Evolutionary conservation across 2,888 invertebrate species (phyloP).

Genomic region (Dolichopus griseipennis): DNA sequence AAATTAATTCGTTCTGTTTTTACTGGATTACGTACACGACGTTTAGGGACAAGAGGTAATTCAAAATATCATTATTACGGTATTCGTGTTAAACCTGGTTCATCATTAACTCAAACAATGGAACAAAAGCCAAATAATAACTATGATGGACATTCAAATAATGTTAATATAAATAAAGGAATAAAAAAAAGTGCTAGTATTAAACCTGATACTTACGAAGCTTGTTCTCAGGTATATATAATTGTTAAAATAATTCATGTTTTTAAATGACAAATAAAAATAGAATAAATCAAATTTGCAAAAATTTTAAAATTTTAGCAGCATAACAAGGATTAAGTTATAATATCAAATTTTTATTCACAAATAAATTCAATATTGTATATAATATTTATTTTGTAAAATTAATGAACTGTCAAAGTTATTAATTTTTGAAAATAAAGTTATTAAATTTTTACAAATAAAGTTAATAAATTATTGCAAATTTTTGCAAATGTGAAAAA

Average conservation of each 20-base stretch:
- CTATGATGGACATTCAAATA: constrained; percentile 23
- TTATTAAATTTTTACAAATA: too few species aligned
- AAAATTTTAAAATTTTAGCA: neutral
- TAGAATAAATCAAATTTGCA: neutral
- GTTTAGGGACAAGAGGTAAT: constrained; percentile 93
- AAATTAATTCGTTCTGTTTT: constrained; percentile 98
- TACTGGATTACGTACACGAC: constrained; percentile 84
- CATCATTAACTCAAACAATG: constrained; percentile 55
- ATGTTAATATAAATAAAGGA: constrained; percentile 22
- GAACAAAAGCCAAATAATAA: constrained; percentile 42
- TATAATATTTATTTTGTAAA: too few species aligned
- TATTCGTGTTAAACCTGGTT: constrained; percentile 89
- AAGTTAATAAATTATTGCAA: too few species aligned
- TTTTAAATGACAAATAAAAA: neutral
- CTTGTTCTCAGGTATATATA: constrained; percentile 39
- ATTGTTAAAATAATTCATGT: neutral
- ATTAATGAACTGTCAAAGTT: too few species aligned
- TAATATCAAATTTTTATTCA: too few species aligned
- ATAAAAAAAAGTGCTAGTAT: constrained; percentile 33
- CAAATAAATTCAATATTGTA: too few species aligned
- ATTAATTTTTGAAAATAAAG: too few species aligned
- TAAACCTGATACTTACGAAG: constrained; percentile 41
- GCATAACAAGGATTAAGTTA: too few species aligned
- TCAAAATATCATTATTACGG: constrained; percentile 99
- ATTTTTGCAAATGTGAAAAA: too few species aligned